Evolutionary conservation across 1,140 invertebrate species (phyloP), one percentile per base, ranked within the genome.

Genomic region (Camponotus floridanus): DNA sequence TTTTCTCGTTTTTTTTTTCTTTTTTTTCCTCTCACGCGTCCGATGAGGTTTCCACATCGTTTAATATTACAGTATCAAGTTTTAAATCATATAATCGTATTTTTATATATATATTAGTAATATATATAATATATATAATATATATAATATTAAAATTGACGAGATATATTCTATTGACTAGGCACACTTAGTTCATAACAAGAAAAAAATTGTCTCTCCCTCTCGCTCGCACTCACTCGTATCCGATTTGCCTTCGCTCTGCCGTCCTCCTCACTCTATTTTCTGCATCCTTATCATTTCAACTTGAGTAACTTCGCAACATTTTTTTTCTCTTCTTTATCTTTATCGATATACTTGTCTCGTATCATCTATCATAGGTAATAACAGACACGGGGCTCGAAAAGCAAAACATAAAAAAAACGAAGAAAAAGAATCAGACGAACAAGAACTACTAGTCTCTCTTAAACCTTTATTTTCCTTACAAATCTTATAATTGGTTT

Each of bases 101-200:
- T 51, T 51, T 51, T 51, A 51, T 51, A 51, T 51, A 51, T 51
- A 51, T 51, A 51, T 51, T 51, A 94, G 93, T 94, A 94, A 93
- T 92, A 93, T 94, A 90, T 90, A 91, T 89, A 74, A 39, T 88
- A 92, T 93, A 92, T 91, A 94, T 92, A 92, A 92, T 89, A 91
- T 92, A 92, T 94, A 90, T 92, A 91, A 92, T 92, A 93, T 94
- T 95, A 94, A 95, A 95, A 95, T 95, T 95, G 94, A 95, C 94
- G 91, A 93, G 93, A 95, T 94, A 94, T 95, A 95, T 94, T 95
- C 94, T 95, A 95, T 95, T 95, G 93, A 95, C 94, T 95, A 95
- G 94, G 94, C 94, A 95, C 94, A 95, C 94, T 95, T 95, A 95
- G 94, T 95, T 95, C 91, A 94, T 95, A 95, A 95, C 94, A 95